Percentiles rank a stretch among this genome's conserved stretches.
phyloP scores from a whole-genome alignment of 2,888 invertebrate genomes.

The Agriopis leucophaearia region DNA sequence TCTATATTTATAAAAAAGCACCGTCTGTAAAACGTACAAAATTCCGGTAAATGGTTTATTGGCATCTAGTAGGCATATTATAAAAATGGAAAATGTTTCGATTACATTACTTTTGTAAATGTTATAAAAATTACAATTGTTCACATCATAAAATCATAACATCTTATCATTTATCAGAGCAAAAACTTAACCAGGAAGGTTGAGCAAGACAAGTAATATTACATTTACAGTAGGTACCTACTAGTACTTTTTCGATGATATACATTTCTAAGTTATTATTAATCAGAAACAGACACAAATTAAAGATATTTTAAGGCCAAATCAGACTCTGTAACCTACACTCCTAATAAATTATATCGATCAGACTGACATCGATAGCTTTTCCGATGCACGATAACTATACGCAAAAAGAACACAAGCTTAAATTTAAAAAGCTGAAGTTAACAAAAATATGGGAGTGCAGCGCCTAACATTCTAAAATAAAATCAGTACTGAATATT shows the following conservation, averaged over 20 bases:
- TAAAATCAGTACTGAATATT: constrained; percentile 80
- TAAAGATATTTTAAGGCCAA: constrained; percentile 55
- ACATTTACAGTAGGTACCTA: constrained; percentile 54
- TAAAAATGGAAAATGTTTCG: constrained; percentile 70
- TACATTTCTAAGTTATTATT: constrained; percentile 56
- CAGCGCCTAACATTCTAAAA: constrained; percentile 68
- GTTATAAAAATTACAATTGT: constrained; percentile 76
- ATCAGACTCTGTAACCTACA: constrained; percentile 69
- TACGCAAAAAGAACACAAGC: constrained; percentile 63
- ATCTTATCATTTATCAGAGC: constrained; percentile 49
- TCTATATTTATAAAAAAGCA: constrained; percentile 85
- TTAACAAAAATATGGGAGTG: constrained; percentile 58
- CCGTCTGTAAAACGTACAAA: constrained; percentile 86
- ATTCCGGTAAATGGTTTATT: constrained; percentile 77
- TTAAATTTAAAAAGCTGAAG: constrained; percentile 52
- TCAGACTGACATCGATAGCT: background rate
- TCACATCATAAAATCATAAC: constrained; percentile 50
- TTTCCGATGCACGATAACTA: background rate
- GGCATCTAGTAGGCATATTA: constrained; percentile 72
- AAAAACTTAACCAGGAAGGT: constrained; percentile 61
- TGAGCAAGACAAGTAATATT: constrained; percentile 79
- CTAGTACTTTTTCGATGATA: constrained; percentile 63
- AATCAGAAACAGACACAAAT: constrained; percentile 50
- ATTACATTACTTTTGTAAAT: constrained; percentile 63
- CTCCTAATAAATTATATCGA: constrained; percentile 52